Evolutionary conservation across 2,888 invertebrate genomes (phyloP).

Genomic region (Petrolisthes cinctipes): DNA sequence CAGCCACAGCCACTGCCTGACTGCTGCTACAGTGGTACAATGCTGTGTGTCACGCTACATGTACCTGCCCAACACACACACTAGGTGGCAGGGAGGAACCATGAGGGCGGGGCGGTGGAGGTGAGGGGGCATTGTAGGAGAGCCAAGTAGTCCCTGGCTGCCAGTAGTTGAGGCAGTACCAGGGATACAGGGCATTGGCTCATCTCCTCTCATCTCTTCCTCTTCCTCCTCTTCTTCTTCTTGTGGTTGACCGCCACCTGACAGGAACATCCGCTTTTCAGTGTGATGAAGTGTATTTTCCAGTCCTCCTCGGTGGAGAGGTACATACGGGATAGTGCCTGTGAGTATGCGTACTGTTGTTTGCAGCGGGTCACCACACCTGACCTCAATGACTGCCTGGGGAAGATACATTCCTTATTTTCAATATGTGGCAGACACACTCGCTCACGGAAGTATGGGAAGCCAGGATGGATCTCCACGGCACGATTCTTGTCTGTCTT

Average conservation of each 20-base stretch:
- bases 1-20: constrained; percentile 1
- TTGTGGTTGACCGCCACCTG: constrained; percentile 72
- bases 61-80: neutral
- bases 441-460: constrained; percentile 56
- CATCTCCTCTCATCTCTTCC: constrained; percentile 53
- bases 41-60: neutral
- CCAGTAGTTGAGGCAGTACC: constrained; percentile 18
- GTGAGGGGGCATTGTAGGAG: constrained; percentile 20
- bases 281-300: constrained; percentile 85
- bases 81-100: constrained; percentile 18
- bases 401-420: constrained; percentile 61
- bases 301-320: constrained; percentile 74
- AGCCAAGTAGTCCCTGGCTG: neutral
- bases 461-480: constrained; percentile 43
- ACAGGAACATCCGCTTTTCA: constrained; percentile 88
- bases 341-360: constrained; percentile 86
- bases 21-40: neutral
- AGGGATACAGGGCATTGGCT: constrained; percentile 30
- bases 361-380: constrained; percentile 75
- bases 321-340: constrained; percentile 82
- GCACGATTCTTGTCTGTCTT: constrained; percentile 47
- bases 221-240: constrained; percentile 54
- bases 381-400: constrained; percentile 39
- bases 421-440: constrained; percentile 54
- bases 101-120: neutral